Evolutionary conservation across 30 jellyfish, hydroid and myxozoan species (phyloP), one percentile per base, ranked within the genome.

Genomic region (Morbakka virulenta): DNA sequence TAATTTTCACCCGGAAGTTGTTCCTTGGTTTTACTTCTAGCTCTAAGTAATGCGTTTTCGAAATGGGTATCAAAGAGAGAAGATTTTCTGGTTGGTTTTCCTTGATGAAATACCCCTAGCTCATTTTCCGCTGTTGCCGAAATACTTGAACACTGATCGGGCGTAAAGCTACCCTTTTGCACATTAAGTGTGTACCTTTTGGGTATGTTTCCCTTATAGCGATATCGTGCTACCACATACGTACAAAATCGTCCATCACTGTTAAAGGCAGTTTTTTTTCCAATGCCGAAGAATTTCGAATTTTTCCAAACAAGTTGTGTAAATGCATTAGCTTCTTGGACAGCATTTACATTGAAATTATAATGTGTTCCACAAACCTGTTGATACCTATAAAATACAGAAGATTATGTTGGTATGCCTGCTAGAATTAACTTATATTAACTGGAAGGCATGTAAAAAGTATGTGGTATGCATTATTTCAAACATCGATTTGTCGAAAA

Each of bases 221-320:
- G 81, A 62, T 74, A 83, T 24, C 87, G 63, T 6, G 84, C 81
- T 1, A 89, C 97, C 28, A 89, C 97, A 63, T 29, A 72, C 12
- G 97, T 78, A 69, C 97, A 89, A 35, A 72, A 69, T 14, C 64
- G 32, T 2, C 78, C 79, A 22, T 32, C 50, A 47, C 52, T 76
- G 25, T 77, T 83, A 50, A 67, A 69, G 13, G 41, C 52, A 31
- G 88, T 68, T 0, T 95, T 77, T 29, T 83, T 83, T 4, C 96
- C 97, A 57, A 89, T 72, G 1, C 97, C 97, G 34, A 82, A 69
- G 22, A 32, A 63, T 23, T 61, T 67, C 17, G 97, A 64, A 35
- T 64, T 83, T 35, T 72, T 83, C 97, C 97, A 89, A 24, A 89
- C 93, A 50, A 89, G 53, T 35, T 91, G 96, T 23, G 96, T 85